Conservation (phyloP, 2,113 vertebrate species). For the Blennius ocellaris region DNA sequence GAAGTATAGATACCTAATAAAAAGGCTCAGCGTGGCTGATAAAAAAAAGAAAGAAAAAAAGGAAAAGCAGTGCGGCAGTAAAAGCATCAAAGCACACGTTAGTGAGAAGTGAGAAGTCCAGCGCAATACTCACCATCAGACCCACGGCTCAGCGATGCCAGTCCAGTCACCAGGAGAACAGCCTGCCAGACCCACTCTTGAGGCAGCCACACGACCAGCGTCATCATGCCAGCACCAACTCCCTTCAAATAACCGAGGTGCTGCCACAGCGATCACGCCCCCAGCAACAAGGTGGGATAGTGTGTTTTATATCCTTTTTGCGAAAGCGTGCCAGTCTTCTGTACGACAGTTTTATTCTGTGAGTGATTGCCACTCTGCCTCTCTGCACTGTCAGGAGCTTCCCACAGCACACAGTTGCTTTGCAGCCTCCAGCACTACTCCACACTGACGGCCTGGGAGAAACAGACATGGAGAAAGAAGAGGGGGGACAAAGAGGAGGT, state of each 20-base stretch:
- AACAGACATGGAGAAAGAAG: conserved; percentile 69
- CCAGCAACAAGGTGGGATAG: conserved; percentile 36
- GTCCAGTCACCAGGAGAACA: conserved; percentile 75
- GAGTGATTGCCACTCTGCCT: conserved; percentile 42
- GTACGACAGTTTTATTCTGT: conserved; percentile 48
- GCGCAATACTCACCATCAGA: conserved; percentile 84
- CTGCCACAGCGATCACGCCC: conserved; percentile 48
- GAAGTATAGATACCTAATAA: neutral
- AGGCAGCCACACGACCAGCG: conserved; percentile 53
- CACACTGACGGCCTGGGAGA: conserved; percentile 82
- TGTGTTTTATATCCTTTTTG: conserved; percentile 45
- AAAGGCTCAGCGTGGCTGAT: neutral
- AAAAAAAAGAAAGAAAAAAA: neutral
- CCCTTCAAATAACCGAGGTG: conserved; percentile 65
- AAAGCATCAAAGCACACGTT: conserved; percentile 8
- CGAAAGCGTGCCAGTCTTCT: conserved; percentile 29
- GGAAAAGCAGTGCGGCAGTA: neutral
- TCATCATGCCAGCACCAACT: conserved; percentile 60
- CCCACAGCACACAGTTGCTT: conserved; percentile 61
- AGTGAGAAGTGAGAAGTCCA: neutral
- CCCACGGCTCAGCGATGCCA: conserved; percentile 70
- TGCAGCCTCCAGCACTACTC: conserved; percentile 71
- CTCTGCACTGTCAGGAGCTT: conserved; percentile 62
- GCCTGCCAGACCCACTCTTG: conserved; percentile 68
- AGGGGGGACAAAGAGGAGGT: conserved; percentile 30